These are phyloP conservation scores for Marmota flaviventris DNA, from an alignment of 2,113 vertebrate species.

Conservation along the genomic window DNA sequence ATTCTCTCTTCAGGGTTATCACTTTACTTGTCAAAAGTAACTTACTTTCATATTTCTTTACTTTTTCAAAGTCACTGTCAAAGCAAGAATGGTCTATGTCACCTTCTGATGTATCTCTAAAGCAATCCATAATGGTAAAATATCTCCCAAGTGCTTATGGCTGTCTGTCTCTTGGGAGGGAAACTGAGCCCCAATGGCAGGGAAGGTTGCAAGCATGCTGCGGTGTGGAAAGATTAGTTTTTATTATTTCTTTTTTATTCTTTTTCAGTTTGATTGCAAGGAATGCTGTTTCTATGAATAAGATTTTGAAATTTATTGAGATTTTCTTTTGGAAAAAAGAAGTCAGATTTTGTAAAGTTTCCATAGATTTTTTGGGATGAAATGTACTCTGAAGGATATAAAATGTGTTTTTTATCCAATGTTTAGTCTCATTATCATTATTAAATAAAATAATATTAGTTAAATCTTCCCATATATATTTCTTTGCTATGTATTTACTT, in stretches of 20 bases:
- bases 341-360: neutral
- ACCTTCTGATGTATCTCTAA: slow-evolving; percentile 89
- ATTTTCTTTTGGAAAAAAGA: neutral
- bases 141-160: neutral
- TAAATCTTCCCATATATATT: neutral
- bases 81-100: slow-evolving; percentile 98
- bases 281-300: neutral
- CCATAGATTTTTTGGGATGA: neutral
- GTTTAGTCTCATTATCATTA: neutral
- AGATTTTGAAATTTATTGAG: neutral
- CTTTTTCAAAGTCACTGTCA: slow-evolving; percentile 93
- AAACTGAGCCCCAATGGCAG: too few relatives aligned
- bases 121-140: slow-evolving; percentile 89
- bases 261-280: neutral
- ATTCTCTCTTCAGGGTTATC: slow-evolving; percentile 58
- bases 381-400: neutral
- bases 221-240: neutral
- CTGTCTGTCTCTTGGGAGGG: too few relatives aligned
- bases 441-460: neutral
- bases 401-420: neutral
- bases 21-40: slow-evolving; percentile 72
- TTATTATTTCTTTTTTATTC: neutral
- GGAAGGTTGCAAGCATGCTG: too few relatives aligned
- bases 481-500: neutral
- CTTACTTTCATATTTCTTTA: slow-evolving; percentile 77